Evolutionary conservation across 2,113 vertebrate species (phyloP), one percentile per base, ranked within the genome.

Genomic region (Engraulis encrasicolus): DNA sequence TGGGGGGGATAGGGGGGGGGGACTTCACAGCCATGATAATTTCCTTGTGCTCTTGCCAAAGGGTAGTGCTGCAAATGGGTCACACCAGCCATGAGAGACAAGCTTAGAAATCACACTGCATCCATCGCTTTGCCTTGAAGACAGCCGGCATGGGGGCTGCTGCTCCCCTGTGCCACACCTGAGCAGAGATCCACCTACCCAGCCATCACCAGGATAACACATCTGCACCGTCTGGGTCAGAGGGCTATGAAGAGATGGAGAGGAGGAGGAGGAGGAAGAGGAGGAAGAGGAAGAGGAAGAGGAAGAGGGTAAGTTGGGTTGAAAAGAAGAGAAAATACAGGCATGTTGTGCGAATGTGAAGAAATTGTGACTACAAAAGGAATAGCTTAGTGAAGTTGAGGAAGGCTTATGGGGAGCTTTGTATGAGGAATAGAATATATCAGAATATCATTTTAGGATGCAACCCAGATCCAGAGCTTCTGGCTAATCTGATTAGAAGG

Each of bases 11-110:
- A n/a, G n/a, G n/a, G n/a, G n/a, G n/a, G n/a, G n/a, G 40, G 17
- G 77, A 66, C 45, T 82, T 87, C 23, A 79, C 80, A 83, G 48
- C 77, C 36, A n/a, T 82, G 82, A 85, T 58, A 74, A 49, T 85
- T 81, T 71, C 36, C 50, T 85, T 85, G 50, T 83, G 80, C 78
- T 34, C 82, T 66, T 78, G 84, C 48, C 74, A 83, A 45, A 83
- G 82, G 37, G 74, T 34, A 9, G 5, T 49, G 66, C 11, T 37
- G 58, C 58, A 84, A 85, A 85, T 80, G 80, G 83, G 86, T 87
- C 80, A 80, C 49, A 79, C 54, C 54, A 85, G 77, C 23, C 15
- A 84, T 71, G n/a, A n/a, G 18, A 78, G 52, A 80, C 45, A 66
- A 81, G 50, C 78, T 38, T 78, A 48, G 77, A 7, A 31, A 27